These are phyloP conservation scores for Liodrosophila aerea DNA, from an alignment of 2,888 invertebrate genomes.

Conservation along the genomic window DNA sequence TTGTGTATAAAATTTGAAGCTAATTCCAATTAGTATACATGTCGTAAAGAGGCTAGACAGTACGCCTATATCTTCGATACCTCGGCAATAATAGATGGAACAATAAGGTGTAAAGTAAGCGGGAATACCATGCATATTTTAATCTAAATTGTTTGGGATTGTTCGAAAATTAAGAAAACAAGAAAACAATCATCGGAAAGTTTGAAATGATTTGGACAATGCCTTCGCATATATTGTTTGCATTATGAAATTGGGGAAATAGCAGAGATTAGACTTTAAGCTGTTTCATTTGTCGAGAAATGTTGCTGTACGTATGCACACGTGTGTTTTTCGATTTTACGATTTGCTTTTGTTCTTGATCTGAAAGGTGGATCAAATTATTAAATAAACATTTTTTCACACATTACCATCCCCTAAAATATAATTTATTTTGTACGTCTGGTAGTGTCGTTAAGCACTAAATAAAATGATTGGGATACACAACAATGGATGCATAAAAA, in stretches of 20 bases:
- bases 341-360: constrained; percentile 39
- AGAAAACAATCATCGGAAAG: not conserved
- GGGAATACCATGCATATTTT: too few relatives aligned
- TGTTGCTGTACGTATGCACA: constrained; percentile 31
- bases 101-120: too few relatives aligned
- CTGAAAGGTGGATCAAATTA: constrained; percentile 54
- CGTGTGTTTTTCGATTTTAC: constrained; percentile 47
- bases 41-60: too few relatives aligned
- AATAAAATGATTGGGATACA: constrained; percentile 69
- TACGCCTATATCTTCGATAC: too few relatives aligned
- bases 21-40: too few relatives aligned
- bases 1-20: too few relatives aligned
- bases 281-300: constrained; percentile 48
- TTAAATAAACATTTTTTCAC: constrained; percentile 72
- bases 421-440: constrained; percentile 67
- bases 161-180: too few relatives aligned
- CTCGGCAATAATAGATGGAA: too few relatives aligned
- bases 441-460: constrained; percentile 77
- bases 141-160: too few relatives aligned
- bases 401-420: constrained; percentile 66
- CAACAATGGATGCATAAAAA: constrained; percentile 68
- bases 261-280: constrained; percentile 45
- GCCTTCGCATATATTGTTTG: constrained; percentile 14
- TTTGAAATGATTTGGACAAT: not conserved
- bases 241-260: constrained; percentile 11